These are phyloP conservation scores for Martes martes DNA, from an alignment of 2,113 vertebrate genomes.

Conservation along the genomic window DNA sequence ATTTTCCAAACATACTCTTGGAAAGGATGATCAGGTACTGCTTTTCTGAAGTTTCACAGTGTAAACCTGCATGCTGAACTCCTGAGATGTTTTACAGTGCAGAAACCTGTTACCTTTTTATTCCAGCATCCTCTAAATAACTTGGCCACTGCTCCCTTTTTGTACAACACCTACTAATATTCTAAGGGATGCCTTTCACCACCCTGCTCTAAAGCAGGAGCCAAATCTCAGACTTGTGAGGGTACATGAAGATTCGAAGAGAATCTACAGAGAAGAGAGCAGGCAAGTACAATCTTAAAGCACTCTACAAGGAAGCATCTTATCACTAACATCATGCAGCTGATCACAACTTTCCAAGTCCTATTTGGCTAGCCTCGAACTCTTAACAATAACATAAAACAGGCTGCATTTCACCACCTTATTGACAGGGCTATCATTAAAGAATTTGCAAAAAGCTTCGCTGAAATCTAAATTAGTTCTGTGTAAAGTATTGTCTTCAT, in stretches of 20 bases:
- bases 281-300: neutral
- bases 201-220: neutral
- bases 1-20: neutral
- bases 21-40: neutral
- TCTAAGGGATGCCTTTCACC: neutral
- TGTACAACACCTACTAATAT: neutral
- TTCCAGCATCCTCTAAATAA: neutral
- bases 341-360: conserved; percentile 42
- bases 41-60: neutral
- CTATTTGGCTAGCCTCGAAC: conserved; percentile 34
- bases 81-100: neutral
- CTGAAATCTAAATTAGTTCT: conserved; percentile 47
- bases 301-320: neutral
- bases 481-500: neutral
- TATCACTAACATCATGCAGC: conserved; percentile 41
- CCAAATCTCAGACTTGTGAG: neutral
- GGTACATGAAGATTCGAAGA: neutral
- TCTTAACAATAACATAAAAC: conserved; percentile 28
- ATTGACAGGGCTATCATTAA: conserved; percentile 18
- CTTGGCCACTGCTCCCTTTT: neutral
- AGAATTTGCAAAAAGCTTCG: conserved; percentile 48
- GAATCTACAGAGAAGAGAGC: neutral
- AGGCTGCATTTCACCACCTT: neutral
- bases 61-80: neutral
- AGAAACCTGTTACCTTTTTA: neutral